Percentiles rank a stretch among this genome's conserved stretches.
These are phyloP conservation scores for Serripes groenlandicus DNA, from an alignment of 2,888 invertebrate species.

Conservation along the genomic window DNA sequence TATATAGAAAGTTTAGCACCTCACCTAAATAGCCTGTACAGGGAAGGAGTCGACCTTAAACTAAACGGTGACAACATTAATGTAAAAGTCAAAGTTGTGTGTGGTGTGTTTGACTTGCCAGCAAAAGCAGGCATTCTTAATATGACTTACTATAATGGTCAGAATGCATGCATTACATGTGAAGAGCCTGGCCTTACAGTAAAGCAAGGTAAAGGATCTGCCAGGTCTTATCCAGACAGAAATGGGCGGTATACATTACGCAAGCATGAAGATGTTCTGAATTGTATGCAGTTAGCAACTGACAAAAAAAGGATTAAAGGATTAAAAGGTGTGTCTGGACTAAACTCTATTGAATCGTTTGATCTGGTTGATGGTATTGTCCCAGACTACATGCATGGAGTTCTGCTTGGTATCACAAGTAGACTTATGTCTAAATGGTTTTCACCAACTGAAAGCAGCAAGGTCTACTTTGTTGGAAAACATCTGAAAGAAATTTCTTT, in stretches of 20 bases:
- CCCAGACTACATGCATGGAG: constrained; percentile 64
- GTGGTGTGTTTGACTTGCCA: constrained; percentile 21
- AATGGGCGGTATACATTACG: constrained; percentile 12
- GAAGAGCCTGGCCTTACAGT: constrained; percentile 62
- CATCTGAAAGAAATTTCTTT: constrained; percentile 36
- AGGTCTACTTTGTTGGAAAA: constrained; percentile 51
- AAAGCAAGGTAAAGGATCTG: constrained; percentile 37
- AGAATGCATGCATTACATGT: constrained; percentile 64
- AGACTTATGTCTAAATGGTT: constrained; percentile 53
- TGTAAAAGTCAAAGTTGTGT: background rate
- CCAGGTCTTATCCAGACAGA: constrained; percentile 38
- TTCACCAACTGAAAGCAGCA: constrained; percentile 32
- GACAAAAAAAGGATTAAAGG: constrained; percentile 34
- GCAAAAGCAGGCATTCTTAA: constrained; percentile 67
- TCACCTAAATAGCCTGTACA: constrained; percentile 27
- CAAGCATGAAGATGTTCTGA: constrained; percentile 13
- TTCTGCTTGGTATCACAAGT: constrained; percentile 44
- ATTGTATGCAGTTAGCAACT: constrained; percentile 32
- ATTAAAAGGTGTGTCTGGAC: constrained; percentile 45
- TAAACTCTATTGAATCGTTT: constrained; percentile 17
- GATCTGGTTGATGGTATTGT: constrained; percentile 46
- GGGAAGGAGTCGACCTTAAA: constrained; percentile 42
- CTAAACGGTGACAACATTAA: background rate
- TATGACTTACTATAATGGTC: constrained; percentile 68
- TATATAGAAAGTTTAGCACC: constrained; percentile 8